Conservation (phyloP, 2,888 invertebrate species). For the Cataglyphis cursor region DNA sequence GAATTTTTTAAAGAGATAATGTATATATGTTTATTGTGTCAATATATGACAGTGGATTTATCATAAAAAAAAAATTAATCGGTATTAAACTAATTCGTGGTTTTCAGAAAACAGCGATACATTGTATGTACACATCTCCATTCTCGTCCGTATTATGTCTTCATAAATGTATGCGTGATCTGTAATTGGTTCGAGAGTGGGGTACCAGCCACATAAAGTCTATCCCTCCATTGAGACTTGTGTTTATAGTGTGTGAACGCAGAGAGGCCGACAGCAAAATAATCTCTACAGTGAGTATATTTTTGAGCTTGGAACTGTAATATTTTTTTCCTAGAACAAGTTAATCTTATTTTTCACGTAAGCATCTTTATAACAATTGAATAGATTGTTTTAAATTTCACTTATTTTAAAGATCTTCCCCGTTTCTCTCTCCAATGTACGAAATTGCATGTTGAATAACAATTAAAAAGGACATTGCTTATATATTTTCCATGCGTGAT, state of each 20-base stretch:
- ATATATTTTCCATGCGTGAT: not conserved
- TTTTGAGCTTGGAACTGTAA: slow-evolving; percentile 2
- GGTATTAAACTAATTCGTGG: not conserved
- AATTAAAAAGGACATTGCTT: not conserved
- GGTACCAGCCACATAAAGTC: slow-evolving; percentile 74
- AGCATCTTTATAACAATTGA: not conserved
- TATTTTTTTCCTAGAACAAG: not conserved
- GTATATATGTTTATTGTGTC: not conserved
- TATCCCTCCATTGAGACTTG: slow-evolving; percentile 63
- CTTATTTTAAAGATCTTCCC: not conserved
- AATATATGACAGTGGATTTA: not conserved
- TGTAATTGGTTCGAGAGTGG: slow-evolving; percentile 74
- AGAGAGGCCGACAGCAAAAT: slow-evolving; percentile 62
- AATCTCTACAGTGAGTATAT: slow-evolving; percentile 64
- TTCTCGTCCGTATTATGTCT: not conserved
- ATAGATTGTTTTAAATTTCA: not conserved
- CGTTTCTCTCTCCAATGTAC: not conserved
- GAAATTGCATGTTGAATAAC: not conserved
- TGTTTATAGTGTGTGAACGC: slow-evolving; percentile 76
- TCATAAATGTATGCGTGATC: slow-evolving; percentile 55
- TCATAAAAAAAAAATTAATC: slow-evolving; percentile 49
- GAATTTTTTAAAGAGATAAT: not conserved
- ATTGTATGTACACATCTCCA: not conserved
- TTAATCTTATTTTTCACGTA: not conserved
- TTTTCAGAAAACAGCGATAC: not conserved